Evolutionary conservation across 2,888 invertebrate species (phyloP).

Genomic region (Athetis lepigone): DNA sequence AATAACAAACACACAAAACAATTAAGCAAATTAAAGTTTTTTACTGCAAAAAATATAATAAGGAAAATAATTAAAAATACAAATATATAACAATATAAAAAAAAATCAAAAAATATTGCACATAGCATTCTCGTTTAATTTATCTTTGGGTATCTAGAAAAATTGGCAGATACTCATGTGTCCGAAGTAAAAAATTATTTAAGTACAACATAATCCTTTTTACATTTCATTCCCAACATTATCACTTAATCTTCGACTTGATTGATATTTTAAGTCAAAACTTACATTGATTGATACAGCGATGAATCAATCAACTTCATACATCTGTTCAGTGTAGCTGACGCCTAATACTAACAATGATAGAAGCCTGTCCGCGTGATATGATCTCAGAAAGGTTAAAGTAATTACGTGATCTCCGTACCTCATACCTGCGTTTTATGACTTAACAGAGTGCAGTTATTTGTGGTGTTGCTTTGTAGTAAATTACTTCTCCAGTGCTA

Average conservation of each 20-base stretch:
- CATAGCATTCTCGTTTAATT: too few species aligned
- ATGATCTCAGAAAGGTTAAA: constrained; percentile 62
- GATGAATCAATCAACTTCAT: constrained; percentile 49
- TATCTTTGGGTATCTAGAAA: too few species aligned
- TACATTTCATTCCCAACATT: too few species aligned
- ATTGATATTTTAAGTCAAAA: constrained; percentile 24
- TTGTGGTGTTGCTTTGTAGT: not conserved
- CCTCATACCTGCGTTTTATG: constrained; percentile 37
- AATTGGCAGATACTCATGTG: too few species aligned
- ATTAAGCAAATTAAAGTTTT: too few species aligned
- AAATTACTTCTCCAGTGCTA: not conserved
- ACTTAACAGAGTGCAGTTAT: constrained; percentile 7
- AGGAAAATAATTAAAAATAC: too few species aligned
- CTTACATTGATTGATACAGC: constrained; percentile 35
- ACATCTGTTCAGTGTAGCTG: constrained; percentile 24
- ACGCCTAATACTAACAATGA: constrained; percentile 44
- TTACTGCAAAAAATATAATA: too few species aligned
- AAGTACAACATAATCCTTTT: too few species aligned
- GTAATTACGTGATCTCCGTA: constrained; percentile 60
- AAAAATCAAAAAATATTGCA: too few species aligned
- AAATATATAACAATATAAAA: too few species aligned
- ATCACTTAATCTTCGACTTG: constrained; percentile 8
- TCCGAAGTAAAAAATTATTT: too few species aligned
- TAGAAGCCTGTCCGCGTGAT: constrained; percentile 47
- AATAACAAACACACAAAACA: too few species aligned